Percentiles rank a stretch among this genome's conserved stretches.
These are phyloP conservation scores for Sylvia borin DNA, from an alignment of 2,797 vertebrate species.

Conservation along the genomic window DNA sequence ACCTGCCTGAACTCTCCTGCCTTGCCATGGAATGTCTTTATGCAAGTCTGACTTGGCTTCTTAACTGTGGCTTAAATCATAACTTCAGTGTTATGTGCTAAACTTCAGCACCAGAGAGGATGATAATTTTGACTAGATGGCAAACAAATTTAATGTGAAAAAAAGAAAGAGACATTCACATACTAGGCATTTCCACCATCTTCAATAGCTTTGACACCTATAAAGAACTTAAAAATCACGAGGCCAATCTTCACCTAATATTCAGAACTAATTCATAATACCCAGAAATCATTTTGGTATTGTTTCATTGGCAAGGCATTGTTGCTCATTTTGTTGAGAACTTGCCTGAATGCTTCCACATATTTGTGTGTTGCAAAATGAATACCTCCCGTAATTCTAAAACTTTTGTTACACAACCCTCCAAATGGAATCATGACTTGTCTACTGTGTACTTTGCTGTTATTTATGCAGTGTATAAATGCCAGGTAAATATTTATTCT, in stretches of 20 bases:
- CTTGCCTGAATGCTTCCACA: background rate
- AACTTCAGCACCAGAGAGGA: background rate
- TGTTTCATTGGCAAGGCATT: background rate
- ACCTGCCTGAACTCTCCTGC: background rate
- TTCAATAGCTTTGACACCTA: background rate
- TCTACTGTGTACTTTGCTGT: background rate
- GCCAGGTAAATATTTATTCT: conserved; percentile 61
- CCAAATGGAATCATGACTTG: background rate
- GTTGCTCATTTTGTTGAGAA: background rate
- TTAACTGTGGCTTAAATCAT: background rate
- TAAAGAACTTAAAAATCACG: background rate
- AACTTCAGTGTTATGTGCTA: background rate
- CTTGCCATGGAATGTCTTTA: background rate
- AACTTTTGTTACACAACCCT: background rate
- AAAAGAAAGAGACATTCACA: background rate
- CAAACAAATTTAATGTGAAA: background rate
- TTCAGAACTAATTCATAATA: background rate
- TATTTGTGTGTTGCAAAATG: background rate
- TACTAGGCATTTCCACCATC: background rate
- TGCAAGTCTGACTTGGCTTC: background rate
- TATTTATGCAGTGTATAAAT: conserved; percentile 40
- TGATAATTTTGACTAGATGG: background rate
- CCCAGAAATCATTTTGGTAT: background rate
- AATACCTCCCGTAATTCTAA: background rate
- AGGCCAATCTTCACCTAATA: background rate